phyloP scores from a whole-genome alignment of 2,888 invertebrate species.

The Ernsta delagoae region DNA sequence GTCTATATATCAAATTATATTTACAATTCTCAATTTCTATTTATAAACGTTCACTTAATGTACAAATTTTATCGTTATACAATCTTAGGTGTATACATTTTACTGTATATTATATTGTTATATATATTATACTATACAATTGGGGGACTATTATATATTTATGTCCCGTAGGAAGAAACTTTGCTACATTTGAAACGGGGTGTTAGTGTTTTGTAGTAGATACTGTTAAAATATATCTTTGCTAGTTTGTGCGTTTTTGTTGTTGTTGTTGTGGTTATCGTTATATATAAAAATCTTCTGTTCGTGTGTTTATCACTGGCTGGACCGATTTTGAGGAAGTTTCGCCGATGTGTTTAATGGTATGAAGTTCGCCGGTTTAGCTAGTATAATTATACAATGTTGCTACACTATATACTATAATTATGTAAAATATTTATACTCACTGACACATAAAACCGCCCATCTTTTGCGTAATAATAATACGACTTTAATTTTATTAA shows the following conservation, averaged over 20 bases:
- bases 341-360: neutral
- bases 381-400: too few relatives aligned
- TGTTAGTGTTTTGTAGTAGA: neutral
- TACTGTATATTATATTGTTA: slow-evolving; percentile 2
- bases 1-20: slow-evolving; percentile 3
- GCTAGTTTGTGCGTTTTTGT: neutral
- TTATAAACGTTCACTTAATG: slow-evolving; percentile 37
- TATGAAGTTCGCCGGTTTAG: neutral
- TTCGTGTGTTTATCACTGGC: too few relatives aligned
- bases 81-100: slow-evolving; percentile 11
- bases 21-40: slow-evolving; percentile 30
- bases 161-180: neutral
- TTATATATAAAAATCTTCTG: neutral
- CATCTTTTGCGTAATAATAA: too few relatives aligned
- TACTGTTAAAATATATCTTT: neutral
- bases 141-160: neutral
- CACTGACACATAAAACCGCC: too few relatives aligned
- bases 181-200: neutral
- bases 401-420: too few relatives aligned
- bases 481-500: neutral
- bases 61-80: slow-evolving; percentile 44
- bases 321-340: too few relatives aligned
- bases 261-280: neutral
- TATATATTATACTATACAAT: slow-evolving; percentile 16
- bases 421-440: too few relatives aligned